Conservation (phyloP, 2,797 vertebrate genomes). For the Thunnus albacares region DNA sequence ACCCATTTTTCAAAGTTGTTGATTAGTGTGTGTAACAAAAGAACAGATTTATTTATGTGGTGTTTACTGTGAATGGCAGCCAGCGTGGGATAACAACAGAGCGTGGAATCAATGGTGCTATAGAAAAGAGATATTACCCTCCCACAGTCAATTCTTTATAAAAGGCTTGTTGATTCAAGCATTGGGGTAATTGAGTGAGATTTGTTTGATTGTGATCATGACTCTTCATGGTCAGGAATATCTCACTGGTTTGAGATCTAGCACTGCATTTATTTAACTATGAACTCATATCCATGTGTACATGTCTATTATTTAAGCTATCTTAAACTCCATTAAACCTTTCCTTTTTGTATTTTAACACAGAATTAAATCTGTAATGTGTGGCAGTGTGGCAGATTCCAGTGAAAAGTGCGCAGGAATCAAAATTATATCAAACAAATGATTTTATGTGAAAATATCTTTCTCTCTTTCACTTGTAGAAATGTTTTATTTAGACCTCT, state of each 20-base stretch:
- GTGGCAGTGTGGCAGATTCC: not conserved
- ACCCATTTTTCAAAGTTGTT: not conserved
- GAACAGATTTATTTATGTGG: conserved; percentile 1
- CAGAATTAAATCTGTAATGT: no score
- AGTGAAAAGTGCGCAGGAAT: not conserved
- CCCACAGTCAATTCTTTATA: not conserved
- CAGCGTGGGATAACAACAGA: not conserved
- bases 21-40: not conserved
- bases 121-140: not conserved
- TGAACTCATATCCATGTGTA: not conserved
- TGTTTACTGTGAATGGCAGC: not conserved
- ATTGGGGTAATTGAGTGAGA: not conserved
- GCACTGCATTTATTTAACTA: not conserved
- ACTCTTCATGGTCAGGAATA: no score
- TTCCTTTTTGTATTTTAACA: not conserved
- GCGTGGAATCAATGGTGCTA: not conserved
- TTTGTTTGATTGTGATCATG: not conserved
- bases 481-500: not conserved
- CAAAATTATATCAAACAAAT: not conserved
- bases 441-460: not conserved
- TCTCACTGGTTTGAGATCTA: not conserved
- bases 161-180: not conserved
- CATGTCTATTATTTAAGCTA: not conserved
- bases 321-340: not conserved
- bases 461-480: not conserved